Evolutionary conservation across 2,888 invertebrate genomes (phyloP), one percentile per base, ranked within the genome.

Genomic region (Amphipoea oculea): DNA sequence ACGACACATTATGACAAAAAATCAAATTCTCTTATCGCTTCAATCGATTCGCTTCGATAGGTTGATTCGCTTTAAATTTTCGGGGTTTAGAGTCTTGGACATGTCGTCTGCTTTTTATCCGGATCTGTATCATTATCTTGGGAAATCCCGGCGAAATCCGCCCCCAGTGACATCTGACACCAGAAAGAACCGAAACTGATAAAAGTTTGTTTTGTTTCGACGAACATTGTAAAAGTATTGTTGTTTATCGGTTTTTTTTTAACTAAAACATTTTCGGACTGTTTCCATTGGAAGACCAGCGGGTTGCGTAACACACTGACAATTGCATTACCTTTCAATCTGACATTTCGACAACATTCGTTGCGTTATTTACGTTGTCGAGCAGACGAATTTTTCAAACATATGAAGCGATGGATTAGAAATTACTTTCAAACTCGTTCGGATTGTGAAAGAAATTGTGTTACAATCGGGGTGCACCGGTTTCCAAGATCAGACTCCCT

Each of bases 151-250:
- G 48, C 57, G 11, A 65, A 72, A 72, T 72, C 63, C 68, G 63
- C 68, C 60, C 36, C 45, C 57, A 73, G 45, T 85, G 72, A 68
- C 74, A 57, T 65, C 68, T 70, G 70, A 62, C 70, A 74, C 51
- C 17, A 45, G 51, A 40, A 79, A 48, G 73, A 70, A 45, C 65
- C 29, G 12, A 57, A 73, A 45, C n/a, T 36, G 63, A 79, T 69
- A 79, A 79, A 40, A 77, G 23, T 66, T 57, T 42, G 51, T 67
- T 66, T 60, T 82, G 9, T 60, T 51, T 29, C 5, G 5, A 36
- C 20, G n/a, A 82, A 82, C 20, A n/a, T 51, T 36, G 66, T 42
- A 45, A 9, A 14, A 45, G 11, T 36, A 42, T 48, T 60, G 20
- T 40, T 12, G 42, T 36, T 23, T n/a, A 42, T 4, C 17, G 6